Conservation (phyloP, 2,113 vertebrate genomes). For the Cairina moschata region DNA sequence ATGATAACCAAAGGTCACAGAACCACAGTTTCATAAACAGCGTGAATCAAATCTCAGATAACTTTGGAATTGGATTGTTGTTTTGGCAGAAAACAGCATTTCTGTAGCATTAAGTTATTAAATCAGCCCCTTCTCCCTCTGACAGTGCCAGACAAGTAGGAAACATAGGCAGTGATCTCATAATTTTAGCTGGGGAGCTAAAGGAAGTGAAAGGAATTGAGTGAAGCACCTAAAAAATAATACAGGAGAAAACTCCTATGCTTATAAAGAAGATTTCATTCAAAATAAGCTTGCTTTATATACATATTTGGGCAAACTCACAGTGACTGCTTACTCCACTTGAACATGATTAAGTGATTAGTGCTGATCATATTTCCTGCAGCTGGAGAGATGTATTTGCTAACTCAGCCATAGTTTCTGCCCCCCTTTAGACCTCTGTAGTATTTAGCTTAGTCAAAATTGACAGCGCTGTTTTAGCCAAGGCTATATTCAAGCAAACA, state of each 20-base stretch:
- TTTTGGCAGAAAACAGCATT: slow-evolving; percentile 22
- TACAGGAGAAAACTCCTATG: neutral
- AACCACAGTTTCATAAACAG: slow-evolving; percentile 33
- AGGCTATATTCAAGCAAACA: neutral
- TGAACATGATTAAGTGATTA: slow-evolving; percentile 22
- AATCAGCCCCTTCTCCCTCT: slow-evolving; percentile 2
- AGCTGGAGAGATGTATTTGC: neutral
- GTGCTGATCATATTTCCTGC: neutral
- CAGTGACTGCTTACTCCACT: neutral
- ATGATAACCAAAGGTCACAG: slow-evolving; percentile 24
- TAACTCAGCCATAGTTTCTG: slow-evolving; percentile 4
- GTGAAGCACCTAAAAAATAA: neutral
- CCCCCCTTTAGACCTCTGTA: neutral
- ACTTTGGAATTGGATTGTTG: slow-evolving; percentile 28
- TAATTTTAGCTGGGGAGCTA: neutral
- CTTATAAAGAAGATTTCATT: neutral
- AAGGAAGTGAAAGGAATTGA: neutral
- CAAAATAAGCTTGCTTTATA: neutral
- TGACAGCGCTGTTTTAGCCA: neutral
- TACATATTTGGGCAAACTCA: neutral
- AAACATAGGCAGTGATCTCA: neutral
- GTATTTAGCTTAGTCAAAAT: slow-evolving; percentile 11
- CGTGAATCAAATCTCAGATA: slow-evolving; percentile 26
- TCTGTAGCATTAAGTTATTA: slow-evolving; percentile 8
- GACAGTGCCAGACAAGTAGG: neutral